Evolutionary conservation across 2,888 invertebrate genomes (phyloP).

Genomic region (Polyommatus iphigenia): DNA sequence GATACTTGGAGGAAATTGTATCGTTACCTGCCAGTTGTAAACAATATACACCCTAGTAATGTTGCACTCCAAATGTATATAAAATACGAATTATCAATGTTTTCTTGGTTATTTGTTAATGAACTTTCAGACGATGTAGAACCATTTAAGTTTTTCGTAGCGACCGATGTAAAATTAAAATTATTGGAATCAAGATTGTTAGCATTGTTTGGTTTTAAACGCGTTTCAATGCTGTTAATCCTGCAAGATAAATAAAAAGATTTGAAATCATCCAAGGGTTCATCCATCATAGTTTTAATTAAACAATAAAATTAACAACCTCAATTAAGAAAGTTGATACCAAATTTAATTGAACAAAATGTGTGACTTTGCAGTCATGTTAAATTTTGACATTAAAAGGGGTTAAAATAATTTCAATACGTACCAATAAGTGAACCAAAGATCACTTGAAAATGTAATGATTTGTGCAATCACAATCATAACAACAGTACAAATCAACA

Average conservation of each 20-base stretch:
- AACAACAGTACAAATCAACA: constrained; percentile 76
- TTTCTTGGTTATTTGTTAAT: not conserved
- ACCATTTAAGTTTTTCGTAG: not conserved
- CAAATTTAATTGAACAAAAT: too few relatives aligned
- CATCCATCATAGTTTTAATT: not conserved
- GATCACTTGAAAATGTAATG: constrained; percentile 85
- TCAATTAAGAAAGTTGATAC: too few relatives aligned
- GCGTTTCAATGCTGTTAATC: constrained; percentile 4
- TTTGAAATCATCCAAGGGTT: not conserved
- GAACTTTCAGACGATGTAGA: not conserved
- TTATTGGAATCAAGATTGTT: not conserved
- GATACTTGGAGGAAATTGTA: not conserved
- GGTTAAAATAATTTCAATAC: not conserved
- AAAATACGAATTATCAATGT: not conserved
- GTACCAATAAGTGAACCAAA: constrained; percentile 89
- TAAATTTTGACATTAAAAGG: not conserved
- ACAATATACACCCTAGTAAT: constrained; percentile 20
- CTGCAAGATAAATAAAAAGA: not conserved
- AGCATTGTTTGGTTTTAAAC: not conserved
- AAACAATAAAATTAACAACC: not conserved
- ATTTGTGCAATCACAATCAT: constrained; percentile 82
- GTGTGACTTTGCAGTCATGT: not conserved
- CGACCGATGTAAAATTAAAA: not conserved
- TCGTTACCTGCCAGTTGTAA: constrained; percentile 1
- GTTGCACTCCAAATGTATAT: constrained; percentile 28